phyloP scores from a whole-genome alignment of 2,797 vertebrate species.

The Sebastes nivosus region DNA sequence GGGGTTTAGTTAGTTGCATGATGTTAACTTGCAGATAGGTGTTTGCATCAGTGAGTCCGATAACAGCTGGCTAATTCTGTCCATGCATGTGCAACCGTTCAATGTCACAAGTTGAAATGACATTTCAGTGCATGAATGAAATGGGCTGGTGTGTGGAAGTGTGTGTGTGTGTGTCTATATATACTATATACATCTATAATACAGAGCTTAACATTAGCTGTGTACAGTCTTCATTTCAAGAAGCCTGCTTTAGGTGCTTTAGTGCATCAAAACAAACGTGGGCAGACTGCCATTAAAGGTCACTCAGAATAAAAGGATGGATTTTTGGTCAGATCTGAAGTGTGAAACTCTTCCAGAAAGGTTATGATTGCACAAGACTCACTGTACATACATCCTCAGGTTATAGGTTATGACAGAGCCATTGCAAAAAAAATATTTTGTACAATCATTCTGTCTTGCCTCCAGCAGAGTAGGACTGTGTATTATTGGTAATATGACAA shows the following conservation, averaged over 20 bases:
- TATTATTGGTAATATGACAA: no score
- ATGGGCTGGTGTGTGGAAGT: not conserved
- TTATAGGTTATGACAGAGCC: not conserved
- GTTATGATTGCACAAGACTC: no score
- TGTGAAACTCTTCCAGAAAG: no score
- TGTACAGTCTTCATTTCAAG: not conserved
- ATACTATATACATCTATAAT: no score
- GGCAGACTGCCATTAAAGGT: not conserved
- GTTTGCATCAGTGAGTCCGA: not conserved
- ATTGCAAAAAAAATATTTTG: not conserved
- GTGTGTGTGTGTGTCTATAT: no score
- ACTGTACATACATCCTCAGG: no score
- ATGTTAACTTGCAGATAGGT: no score
- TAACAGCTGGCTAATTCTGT: not conserved
- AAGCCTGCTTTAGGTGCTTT: not conserved
- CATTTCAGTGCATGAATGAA: slow-evolving; percentile 32
- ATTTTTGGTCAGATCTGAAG: no score
- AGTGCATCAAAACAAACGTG: slow-evolving; percentile 25
- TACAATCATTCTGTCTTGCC: not conserved
- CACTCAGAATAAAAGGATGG: not conserved
- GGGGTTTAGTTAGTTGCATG: no score
- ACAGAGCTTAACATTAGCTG: no score
- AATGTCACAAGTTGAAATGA: slow-evolving; percentile 52
- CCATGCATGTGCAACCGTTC: not conserved
- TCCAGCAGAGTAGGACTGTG: not conserved